Base-by-base conservation (phyloP, 2,888 invertebrate species). In the Noctua comes region DNA sequence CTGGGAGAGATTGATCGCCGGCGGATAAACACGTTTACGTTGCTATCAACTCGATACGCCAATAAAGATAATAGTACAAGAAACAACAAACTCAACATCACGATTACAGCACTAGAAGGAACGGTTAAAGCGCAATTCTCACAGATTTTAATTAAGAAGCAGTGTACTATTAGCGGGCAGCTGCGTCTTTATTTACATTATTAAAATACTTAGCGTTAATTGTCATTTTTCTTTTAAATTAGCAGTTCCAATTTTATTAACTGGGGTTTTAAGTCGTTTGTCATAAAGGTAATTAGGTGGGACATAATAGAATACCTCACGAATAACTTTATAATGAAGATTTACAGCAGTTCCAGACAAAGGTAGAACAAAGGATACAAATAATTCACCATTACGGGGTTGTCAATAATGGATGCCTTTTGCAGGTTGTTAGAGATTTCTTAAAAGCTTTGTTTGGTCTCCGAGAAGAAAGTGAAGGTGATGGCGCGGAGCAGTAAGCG, bases 401-500 rank as follows among this genome's bases (percentile, higher is more conserved):
- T 71, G 76, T 82, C 70, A 82, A 83, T 76, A 76, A 77, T 79
- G 70, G 72, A 80, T 73, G 70, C 36, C 70, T 82, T 86, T 85
- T 72, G 76, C 73, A 70, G 73, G 70, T 80, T 80, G 80, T 84
- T 83, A 73, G 73, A 72, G 65, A 78, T 65, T 68, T 75, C 85
- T 82, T 79, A 80, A 86, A 82, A 77, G 78, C 81, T 83, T 79
- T 83, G 83, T 79, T 75, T 83, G 77, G 82, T 85, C 89, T 90
- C 88, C 88, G 62, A 83, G 83, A 93, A 93, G 94, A 91, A 94
- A 94, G 93, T 93, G 93, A 94, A 94, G 92, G 92, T 93, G 91
- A 88, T 91, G 89, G 88, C 86, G 88, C 80, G 90, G 90, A 88
- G 91, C 86, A 80, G 82, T 69, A 54, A 57, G 93, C 90, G 94